These are phyloP conservation scores for Epistrophella euchroma DNA, from an alignment of 2,888 invertebrate genomes.

Conservation along the genomic window DNA sequence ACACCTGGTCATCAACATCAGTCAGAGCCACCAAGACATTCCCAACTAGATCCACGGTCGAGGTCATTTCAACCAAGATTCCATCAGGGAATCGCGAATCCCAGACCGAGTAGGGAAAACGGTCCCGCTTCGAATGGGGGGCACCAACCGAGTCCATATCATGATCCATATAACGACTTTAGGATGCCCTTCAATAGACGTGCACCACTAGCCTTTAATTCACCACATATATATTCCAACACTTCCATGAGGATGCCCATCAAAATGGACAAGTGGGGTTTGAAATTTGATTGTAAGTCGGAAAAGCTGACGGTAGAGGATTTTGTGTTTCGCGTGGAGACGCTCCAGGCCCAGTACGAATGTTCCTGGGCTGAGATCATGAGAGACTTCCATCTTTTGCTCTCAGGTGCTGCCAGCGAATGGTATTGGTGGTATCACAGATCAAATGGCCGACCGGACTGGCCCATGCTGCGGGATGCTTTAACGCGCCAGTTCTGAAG, in stretches of 20 bases:
- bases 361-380: slow-evolving; percentile 45
- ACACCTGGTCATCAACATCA: no score
- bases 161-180: neutral
- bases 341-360: slow-evolving; percentile 2
- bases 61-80: no score
- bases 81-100: no score
- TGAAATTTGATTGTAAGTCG: slow-evolving; percentile 34
- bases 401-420: slow-evolving; percentile 4
- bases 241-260: neutral
- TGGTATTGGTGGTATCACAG: slow-evolving; percentile 42
- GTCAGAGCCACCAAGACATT: no score
- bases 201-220: neutral
- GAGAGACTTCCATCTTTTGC: slow-evolving; percentile 19
- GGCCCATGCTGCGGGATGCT: slow-evolving; percentile 9
- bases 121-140: no score
- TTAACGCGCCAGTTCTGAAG: slow-evolving; percentile 28
- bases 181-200: neutral
- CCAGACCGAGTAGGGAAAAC: no score
- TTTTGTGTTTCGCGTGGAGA: slow-evolving; percentile 37
- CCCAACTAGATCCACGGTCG: no score
- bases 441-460: slow-evolving; percentile 11
- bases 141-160: no score
- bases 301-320: slow-evolving; percentile 6
- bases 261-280: slow-evolving; percentile 28
- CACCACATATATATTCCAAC: neutral